Conservation (phyloP, 2,113 vertebrate species). For the Bufo bufo region DNA sequence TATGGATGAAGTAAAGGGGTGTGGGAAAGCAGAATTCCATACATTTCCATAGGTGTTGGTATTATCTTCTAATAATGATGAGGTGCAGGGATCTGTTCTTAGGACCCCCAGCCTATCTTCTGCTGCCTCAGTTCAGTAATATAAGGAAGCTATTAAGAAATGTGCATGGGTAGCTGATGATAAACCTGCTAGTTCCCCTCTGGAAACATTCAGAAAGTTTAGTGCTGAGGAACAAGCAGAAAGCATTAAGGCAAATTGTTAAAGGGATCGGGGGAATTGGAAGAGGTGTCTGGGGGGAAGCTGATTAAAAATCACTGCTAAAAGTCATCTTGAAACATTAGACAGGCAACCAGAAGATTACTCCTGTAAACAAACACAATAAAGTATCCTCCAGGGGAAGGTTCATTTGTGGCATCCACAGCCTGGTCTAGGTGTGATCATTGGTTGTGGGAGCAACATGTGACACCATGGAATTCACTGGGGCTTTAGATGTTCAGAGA, state of each 20-base stretch:
- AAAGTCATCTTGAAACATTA: conserved; percentile 39
- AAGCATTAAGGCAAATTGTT: conserved; percentile 51
- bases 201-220: conserved; percentile 45
- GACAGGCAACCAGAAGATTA: conserved; percentile 31
- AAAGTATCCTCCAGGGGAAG: conserved; percentile 23
- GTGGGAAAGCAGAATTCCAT: no score
- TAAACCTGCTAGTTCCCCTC: conserved; percentile 9
- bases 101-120: neutral
- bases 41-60: no score
- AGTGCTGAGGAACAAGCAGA: conserved; percentile 42
- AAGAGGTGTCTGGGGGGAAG: conserved; percentile 46
- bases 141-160: neutral
- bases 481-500: conserved; percentile 40
- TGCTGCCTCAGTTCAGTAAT: neutral
- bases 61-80: no score
- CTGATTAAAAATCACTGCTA: conserved; percentile 42
- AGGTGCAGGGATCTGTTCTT: neutral
- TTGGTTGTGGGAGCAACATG: conserved; percentile 44
- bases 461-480: conserved; percentile 37
- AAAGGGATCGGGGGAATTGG: conserved; percentile 32
- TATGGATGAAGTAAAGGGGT: no score
- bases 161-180: neutral
- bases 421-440: conserved; percentile 40
- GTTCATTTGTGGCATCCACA: conserved; percentile 36
- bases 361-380: conserved; percentile 41